A percentile compares a stretch with the other conserved stretches of the same genome.
phyloP scores from a whole-genome alignment of 2,113 vertebrate species.

The Neogale vison region DNA sequence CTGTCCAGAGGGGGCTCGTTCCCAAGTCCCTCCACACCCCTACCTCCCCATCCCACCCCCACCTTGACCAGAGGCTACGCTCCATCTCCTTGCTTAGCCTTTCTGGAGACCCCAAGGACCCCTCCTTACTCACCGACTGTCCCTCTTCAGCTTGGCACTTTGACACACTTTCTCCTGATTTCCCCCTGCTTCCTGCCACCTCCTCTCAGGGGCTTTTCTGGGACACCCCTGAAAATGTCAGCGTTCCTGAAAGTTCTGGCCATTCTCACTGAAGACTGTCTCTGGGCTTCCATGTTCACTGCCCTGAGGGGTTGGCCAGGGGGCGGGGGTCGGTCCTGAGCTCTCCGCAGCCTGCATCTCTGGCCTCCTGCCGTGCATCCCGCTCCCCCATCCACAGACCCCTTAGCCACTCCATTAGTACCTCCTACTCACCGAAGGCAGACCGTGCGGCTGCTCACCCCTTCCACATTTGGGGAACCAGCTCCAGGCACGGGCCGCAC shows the following conservation, averaged over 20 bases:
- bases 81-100: neutral
- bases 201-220: neutral
- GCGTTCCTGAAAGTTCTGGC: neutral
- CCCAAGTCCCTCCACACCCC: neutral
- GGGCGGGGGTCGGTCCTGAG: fast-evolving
- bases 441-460: neutral
- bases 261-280: neutral
- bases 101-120: neutral
- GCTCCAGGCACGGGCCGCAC: fast-evolving
- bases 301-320: neutral
- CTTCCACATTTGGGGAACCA: neutral
- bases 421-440: fast-evolving
- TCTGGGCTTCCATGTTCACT: neutral
- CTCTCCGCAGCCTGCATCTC: neutral
- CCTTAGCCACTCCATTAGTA: neutral
- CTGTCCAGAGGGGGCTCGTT: neutral
- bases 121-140: neutral
- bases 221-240: neutral
- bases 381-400: neutral
- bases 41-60: neutral
- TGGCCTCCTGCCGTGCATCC: neutral
- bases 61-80: too few relatives aligned
- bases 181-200: neutral
- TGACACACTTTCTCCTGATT: neutral
- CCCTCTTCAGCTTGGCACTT: neutral